These are phyloP conservation scores for Aphodius sticticus DNA, from an alignment of 2,888 invertebrate species.

Conservation along the genomic window DNA sequence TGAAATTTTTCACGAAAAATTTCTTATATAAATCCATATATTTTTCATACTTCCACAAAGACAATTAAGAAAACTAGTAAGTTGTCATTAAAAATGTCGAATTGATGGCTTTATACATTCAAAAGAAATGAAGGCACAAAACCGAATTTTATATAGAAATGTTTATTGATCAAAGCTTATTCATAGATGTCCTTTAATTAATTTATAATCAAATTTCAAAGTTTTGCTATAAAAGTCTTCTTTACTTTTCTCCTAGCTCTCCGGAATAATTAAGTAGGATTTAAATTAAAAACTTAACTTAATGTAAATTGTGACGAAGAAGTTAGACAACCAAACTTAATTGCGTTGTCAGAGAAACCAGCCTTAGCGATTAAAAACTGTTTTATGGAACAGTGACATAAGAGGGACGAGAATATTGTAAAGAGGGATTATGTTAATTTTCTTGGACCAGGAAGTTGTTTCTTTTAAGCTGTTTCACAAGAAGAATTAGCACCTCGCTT, in stretches of 20 bases:
- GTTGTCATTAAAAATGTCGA: too few relatives aligned
- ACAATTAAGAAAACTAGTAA: too few relatives aligned
- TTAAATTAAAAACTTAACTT: neutral
- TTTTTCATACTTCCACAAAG: too few relatives aligned
- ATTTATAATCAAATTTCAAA: neutral
- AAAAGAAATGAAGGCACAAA: too few relatives aligned
- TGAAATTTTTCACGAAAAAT: too few relatives aligned
- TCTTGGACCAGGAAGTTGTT: neutral
- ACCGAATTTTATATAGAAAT: too few relatives aligned
- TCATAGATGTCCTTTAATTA: neutral
- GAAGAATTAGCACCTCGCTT: neutral
- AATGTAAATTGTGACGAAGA: neutral
- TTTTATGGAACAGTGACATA: neutral
- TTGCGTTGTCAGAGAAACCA: neutral
- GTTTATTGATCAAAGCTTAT: too few relatives aligned
- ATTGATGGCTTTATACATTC: too few relatives aligned
- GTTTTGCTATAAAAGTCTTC: neutral
- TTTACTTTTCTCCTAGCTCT: neutral
- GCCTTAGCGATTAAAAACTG: neutral
- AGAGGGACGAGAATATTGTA: neutral
- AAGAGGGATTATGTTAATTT: neutral
- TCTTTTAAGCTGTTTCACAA: neutral
- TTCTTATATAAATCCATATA: too few relatives aligned
- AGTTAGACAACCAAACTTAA: neutral
- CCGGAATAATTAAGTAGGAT: neutral